phyloP scores from a whole-genome alignment of 2,797 vertebrate species.

The Sebastes ruberrimus region DNA sequence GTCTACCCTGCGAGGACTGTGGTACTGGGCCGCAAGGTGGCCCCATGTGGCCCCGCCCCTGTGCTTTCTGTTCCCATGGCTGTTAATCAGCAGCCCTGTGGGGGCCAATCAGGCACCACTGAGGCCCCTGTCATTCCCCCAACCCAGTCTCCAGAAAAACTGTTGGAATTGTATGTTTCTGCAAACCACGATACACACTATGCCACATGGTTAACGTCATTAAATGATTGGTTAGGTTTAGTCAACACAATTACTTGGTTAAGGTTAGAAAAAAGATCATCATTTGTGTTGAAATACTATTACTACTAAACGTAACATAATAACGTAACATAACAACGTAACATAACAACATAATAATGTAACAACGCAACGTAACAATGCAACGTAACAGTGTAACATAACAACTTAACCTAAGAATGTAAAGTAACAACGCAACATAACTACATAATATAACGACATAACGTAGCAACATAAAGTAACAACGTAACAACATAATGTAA shows the following conservation, averaged over 20 bases:
- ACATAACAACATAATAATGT: too few relatives aligned
- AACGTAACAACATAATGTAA: too few relatives aligned
- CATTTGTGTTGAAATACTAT: not conserved
- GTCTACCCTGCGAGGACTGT: not conserved
- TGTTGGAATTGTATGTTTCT: not conserved
- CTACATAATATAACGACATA: too few relatives aligned
- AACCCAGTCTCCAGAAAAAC: not conserved
- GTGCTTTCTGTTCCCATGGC: constrained; percentile 58
- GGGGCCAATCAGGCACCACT: constrained; percentile 54
- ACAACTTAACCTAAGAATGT: too few relatives aligned
- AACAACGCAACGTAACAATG: too few relatives aligned
- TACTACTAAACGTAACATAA: too few relatives aligned
- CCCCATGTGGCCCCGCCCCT: not conserved
- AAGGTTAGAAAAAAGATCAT: not conserved
- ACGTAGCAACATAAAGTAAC: too few relatives aligned
- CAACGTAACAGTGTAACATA: too few relatives aligned
- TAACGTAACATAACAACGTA: too few relatives aligned
- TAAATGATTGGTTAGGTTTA: too few relatives aligned
- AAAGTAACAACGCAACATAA: too few relatives aligned
- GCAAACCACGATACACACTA: not conserved
- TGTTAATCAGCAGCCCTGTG: constrained; percentile 71
- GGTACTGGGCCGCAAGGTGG: constrained; percentile 1
- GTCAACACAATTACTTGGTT: too few relatives aligned
- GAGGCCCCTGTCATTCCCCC: constrained; percentile 35
- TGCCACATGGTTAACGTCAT: not conserved